Evolutionary conservation across 2,888 invertebrate genomes (phyloP).

Genomic region (Plagiodera versicolora): DNA sequence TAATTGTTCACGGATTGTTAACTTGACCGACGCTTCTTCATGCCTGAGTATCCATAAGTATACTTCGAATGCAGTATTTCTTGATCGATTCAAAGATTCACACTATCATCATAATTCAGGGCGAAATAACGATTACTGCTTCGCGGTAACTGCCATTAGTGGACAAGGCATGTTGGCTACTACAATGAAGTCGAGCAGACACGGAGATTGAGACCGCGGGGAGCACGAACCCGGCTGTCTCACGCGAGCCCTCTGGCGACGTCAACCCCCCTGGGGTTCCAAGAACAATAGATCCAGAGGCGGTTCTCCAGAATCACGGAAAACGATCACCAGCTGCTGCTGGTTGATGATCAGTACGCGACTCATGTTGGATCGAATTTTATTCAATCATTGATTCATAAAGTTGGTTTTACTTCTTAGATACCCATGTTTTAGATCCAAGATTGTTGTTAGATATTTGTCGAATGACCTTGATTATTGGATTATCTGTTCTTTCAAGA

Average conservation of each 20-base stretch:
- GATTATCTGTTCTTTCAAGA: too few species aligned
- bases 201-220: conserved; percentile 24
- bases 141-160: conserved; percentile 25
- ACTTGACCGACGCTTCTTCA: too few species aligned
- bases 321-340: too few species aligned
- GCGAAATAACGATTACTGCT: neutral
- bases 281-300: conserved; percentile 22
- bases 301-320: conserved; percentile 1
- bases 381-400: too few species aligned
- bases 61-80: neutral
- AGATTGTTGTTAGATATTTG: too few species aligned
- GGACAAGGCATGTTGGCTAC: conserved; percentile 28
- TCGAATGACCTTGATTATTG: too few species aligned
- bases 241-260: conserved; percentile 34
- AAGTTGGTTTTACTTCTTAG: too few species aligned
- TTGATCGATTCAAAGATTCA: neutral
- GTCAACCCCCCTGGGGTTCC: conserved; percentile 16
- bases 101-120: neutral
- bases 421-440: too few species aligned
- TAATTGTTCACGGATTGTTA: too few species aligned
- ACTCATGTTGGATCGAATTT: too few species aligned
- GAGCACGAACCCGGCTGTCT: conserved; percentile 26
- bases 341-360: too few species aligned
- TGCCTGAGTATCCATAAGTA: neutral
- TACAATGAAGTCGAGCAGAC: conserved; percentile 26